phyloP scores from a whole-genome alignment of 23 tunicate species.

The Trididemnum clinides region DNA sequence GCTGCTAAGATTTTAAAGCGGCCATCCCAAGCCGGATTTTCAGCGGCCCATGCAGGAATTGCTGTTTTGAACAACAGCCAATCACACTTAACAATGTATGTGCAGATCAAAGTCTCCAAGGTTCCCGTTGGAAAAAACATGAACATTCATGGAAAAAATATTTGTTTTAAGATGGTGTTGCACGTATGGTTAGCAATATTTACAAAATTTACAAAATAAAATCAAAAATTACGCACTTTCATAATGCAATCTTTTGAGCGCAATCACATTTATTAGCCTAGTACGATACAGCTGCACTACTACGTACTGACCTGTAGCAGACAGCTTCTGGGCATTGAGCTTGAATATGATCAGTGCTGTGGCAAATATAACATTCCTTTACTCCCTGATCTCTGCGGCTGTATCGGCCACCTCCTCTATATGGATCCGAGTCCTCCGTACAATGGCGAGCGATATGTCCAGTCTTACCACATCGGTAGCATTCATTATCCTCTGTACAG shows the following conservation, averaged over 20 bases:
- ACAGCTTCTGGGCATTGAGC: constrained; percentile 68
- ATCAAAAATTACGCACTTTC: background rate
- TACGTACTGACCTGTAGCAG: constrained; percentile 78
- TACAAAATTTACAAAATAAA: background rate
- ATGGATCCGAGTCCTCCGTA: constrained; percentile 50
- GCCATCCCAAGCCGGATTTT: too few species aligned
- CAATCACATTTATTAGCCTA: background rate
- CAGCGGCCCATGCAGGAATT: too few species aligned
- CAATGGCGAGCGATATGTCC: constrained; percentile 83
- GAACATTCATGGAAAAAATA: too few species aligned
- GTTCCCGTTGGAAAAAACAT: too few species aligned
- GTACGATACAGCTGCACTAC: background rate
- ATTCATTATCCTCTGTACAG: constrained; percentile 80
- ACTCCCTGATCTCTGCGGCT: constrained; percentile 42
- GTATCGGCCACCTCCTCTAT: constrained; percentile 14
- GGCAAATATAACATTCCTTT: constrained; percentile 78
- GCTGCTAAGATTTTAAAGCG: too few species aligned
- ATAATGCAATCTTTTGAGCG: background rate
- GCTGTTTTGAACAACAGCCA: too few species aligned
- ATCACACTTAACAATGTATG: too few species aligned
- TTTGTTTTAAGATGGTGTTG: too few species aligned
- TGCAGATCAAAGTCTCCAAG: too few species aligned
- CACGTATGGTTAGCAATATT: too few species aligned
- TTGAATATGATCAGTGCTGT: constrained; percentile 63
- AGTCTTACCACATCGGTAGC: constrained; percentile 79